Evolutionary conservation across 2,797 vertebrate species (phyloP).

Genomic region (Myotis planiceps): DNA sequence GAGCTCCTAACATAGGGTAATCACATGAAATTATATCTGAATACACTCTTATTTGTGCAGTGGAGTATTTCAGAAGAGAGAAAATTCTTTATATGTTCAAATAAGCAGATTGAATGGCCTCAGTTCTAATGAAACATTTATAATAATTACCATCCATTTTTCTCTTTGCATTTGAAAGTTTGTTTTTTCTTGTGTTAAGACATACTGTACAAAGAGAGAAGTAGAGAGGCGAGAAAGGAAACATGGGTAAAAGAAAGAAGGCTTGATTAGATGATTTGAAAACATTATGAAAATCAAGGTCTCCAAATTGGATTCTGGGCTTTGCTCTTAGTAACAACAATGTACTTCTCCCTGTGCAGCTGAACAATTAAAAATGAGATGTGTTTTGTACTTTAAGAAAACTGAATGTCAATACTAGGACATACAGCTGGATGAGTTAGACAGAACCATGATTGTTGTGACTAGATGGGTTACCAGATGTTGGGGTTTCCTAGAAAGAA

Average conservation of each 20-base stretch:
- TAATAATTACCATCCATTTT: slow-evolving; percentile 48
- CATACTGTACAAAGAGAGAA: background rate
- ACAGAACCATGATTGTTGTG: background rate
- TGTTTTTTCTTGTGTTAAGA: slow-evolving; percentile 10
- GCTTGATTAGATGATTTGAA: slow-evolving; percentile 29
- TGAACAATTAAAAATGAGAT: background rate
- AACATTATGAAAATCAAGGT: background rate
- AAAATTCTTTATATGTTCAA: background rate
- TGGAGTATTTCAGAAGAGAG: background rate
- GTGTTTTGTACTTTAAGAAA: background rate
- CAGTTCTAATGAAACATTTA: background rate
- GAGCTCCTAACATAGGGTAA: background rate
- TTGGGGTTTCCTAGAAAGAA: background rate
- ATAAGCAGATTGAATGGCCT: background rate
- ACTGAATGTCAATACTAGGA: background rate
- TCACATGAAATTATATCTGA: slow-evolving; percentile 39
- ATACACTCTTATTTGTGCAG: background rate
- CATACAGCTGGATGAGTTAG: background rate
- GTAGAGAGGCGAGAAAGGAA: background rate
- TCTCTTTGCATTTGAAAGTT: background rate
- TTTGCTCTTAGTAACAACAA: background rate
- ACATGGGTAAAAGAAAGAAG: background rate
- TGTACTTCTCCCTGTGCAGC: background rate
- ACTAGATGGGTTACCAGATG: background rate
- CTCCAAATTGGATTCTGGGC: background rate